Percentiles rank a stretch among this genome's conserved stretches.
These are phyloP conservation scores for Otolemur garnettii DNA, from an alignment of 2,113 vertebrate genomes.

Conservation along the genomic window DNA sequence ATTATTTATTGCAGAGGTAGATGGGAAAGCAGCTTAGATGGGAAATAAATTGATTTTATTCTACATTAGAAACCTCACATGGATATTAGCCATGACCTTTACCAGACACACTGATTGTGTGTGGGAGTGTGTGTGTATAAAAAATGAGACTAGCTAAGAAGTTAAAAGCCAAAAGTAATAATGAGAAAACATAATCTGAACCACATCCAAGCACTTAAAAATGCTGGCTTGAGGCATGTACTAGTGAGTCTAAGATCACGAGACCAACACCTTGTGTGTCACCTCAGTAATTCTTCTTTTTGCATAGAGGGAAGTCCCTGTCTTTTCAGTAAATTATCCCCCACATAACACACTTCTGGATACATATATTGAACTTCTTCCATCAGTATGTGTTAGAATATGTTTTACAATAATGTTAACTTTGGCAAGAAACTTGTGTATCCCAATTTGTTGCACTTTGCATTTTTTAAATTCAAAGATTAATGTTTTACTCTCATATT, in stretches of 20 bases:
- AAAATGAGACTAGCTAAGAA: constrained; percentile 24
- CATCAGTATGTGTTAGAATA: not conserved
- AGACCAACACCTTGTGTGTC: not conserved
- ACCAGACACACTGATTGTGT: not conserved
- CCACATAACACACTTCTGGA: not conserved
- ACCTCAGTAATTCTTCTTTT: not conserved
- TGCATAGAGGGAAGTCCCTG: not conserved
- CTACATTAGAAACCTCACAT: not conserved
- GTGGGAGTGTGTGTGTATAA: not conserved
- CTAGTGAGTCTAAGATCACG: not conserved
- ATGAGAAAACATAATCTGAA: not conserved
- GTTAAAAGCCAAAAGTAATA: constrained; percentile 37
- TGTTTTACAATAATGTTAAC: not conserved
- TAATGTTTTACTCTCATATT: not conserved
- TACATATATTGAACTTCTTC: not conserved
- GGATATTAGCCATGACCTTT: constrained; percentile 44
- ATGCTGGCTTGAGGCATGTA: not conserved
- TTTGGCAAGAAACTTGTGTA: not conserved
- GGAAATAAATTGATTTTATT: constrained; percentile 68
- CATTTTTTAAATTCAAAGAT: not conserved
- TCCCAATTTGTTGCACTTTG: too few relatives aligned
- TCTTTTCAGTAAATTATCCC: not conserved
- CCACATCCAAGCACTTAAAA: not conserved
- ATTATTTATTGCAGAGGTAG: not conserved
- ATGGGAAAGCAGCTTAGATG: constrained; percentile 51